Percentiles rank a stretch among this genome's conserved stretches.
phyloP scores from a whole-genome alignment of 2,797 vertebrate genomes.

The Microtus californicus region DNA sequence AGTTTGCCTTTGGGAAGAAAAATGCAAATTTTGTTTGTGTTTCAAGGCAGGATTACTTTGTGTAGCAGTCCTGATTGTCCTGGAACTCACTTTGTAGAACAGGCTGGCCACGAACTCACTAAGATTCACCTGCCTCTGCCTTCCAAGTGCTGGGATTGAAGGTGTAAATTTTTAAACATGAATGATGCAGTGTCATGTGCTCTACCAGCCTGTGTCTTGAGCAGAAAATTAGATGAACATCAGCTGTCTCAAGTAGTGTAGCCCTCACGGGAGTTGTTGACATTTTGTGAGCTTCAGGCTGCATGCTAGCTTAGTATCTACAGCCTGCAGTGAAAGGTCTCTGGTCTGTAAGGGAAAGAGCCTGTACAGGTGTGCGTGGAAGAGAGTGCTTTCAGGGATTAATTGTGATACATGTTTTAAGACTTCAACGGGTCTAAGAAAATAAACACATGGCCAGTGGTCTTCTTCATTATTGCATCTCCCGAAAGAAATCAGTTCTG shows the following conservation, averaged over 20 bases:
- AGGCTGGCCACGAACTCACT: no score
- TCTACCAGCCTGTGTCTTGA: background rate
- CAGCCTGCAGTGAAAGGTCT: background rate
- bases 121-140: no score
- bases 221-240: background rate
- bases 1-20: background rate
- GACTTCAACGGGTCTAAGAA: constrained; percentile 24
- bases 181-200: background rate
- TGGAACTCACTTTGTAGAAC: no score
- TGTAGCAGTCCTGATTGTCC: no score
- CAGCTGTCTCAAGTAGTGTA: background rate
- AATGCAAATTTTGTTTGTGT: background rate
- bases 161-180: background rate
- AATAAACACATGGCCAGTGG: background rate
- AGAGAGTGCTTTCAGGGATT: background rate
- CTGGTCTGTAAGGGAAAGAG: constrained; percentile 6
- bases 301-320: background rate
- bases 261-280: background rate
- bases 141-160: background rate
- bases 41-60: no score
- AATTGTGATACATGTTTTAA: constrained; percentile 1
- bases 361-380: background rate
- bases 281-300: background rate
- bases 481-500: background rate
- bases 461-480: background rate